These are phyloP conservation scores for Goniozus legneri DNA, from an alignment of 1,140 invertebrate species.

Conservation along the genomic window DNA sequence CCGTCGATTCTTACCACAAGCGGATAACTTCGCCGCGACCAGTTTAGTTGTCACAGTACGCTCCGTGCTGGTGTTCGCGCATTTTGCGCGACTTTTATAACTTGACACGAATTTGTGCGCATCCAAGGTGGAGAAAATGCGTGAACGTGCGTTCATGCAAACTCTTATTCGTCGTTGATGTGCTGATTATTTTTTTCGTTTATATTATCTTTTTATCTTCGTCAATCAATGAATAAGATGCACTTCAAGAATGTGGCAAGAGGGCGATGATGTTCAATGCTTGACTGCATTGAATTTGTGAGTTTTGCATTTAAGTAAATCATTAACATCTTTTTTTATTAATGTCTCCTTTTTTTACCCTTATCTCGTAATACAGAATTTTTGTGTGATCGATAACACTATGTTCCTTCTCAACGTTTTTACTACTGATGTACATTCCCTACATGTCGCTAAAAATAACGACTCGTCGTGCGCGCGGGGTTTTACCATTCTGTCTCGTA, in stretches of 20 bases:
- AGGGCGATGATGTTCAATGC: conserved; percentile 40
- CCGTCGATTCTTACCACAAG: conserved; percentile 1
- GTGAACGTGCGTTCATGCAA: not conserved
- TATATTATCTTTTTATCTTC: not conserved
- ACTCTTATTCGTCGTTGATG: no score
- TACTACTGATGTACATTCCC: no score
- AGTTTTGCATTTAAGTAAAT: conserved; percentile 21
- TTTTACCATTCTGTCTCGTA: conserved; percentile 12
- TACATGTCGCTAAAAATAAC: conserved; percentile 33
- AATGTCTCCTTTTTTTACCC: not conserved
- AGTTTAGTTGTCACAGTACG: conserved; percentile 19
- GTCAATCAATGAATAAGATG: conserved; percentile 37
- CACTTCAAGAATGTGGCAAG: conserved; percentile 45
- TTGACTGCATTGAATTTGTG: conserved; percentile 36
- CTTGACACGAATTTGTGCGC: no score
- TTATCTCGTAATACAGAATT: conserved; percentile 2
- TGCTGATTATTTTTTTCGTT: no score
- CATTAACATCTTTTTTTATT: not conserved
- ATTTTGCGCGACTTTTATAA: no score
- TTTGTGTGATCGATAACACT: conserved; percentile 9
- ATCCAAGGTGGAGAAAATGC: no score
- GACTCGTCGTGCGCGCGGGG: conserved; percentile 14
- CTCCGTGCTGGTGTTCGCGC: no score
- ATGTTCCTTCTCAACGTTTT: not conserved
- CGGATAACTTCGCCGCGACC: no score